phyloP scores from a whole-genome alignment of 2,888 invertebrate genomes.

The Pyrrhosoma nymphula region DNA sequence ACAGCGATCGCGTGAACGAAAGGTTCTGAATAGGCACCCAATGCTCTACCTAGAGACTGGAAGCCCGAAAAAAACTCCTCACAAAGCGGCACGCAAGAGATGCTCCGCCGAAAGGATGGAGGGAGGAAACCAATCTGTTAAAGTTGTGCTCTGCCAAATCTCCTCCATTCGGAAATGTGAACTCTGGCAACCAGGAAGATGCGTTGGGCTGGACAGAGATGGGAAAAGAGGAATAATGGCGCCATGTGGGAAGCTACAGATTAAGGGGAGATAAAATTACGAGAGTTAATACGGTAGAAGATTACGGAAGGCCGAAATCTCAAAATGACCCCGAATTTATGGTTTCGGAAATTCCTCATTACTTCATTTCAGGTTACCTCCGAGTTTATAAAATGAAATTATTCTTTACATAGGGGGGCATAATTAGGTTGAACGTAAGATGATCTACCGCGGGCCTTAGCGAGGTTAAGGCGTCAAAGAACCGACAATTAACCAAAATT shows the following conservation, averaged over 20 bases:
- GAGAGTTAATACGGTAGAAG: neutral
- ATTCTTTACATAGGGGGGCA: no score
- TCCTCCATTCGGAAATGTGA: neutral
- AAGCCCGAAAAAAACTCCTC: neutral
- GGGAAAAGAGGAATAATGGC: neutral
- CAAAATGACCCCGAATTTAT: neutral
- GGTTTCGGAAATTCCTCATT: no score
- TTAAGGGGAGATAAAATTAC: neutral
- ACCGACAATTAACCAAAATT: no score
- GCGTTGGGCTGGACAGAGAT: neutral
- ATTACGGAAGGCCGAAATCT: neutral
- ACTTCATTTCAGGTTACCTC: no score
- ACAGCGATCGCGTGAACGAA: neutral
- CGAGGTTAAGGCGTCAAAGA: no score
- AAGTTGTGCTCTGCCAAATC: constrained; percentile 2
- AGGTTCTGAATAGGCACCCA: neutral
- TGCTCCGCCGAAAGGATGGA: neutral
- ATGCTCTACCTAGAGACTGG: neutral
- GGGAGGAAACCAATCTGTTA: neutral
- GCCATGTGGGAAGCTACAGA: neutral
- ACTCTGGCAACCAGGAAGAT: neutral
- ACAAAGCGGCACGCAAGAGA: neutral
- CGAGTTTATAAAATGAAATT: no score
- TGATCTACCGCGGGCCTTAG: no score
- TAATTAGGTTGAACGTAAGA: no score